Evolutionary conservation across 2,797 vertebrate species (phyloP), one percentile per base, ranked within the genome.

Genomic region (Tarsius wallacei): DNA sequence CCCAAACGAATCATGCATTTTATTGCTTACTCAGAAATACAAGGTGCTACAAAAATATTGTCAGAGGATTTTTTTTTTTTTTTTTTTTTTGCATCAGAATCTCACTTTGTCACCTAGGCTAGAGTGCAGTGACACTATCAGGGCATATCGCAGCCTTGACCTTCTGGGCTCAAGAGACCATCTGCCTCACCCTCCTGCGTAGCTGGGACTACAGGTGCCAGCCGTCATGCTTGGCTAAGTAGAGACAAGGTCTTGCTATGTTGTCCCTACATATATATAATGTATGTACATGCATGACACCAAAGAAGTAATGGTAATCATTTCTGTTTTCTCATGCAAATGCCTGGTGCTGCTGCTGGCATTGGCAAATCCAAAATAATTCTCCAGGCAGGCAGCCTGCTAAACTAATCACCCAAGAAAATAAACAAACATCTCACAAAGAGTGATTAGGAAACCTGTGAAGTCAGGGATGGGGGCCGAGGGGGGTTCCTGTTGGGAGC

Each of bases 341-440:
- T 93, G 81, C 64, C 89, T 89, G 51, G 31, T 73, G 31, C 55
- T 87, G 78, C 71, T 66, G 2, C 93, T 93, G 14, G 73, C 90
- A 28, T 87, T 74, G 98, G 77, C 59, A 93, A 96, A 95, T 33
- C 31, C n/a, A 97, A 97, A 87, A 83, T 91, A 77, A 70, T 66
- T 98, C 91, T 97, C 16, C 47, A 94, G 82, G 97, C 86, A 84
- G 82, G 78, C 77, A 93, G 89, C 90, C 84, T 96, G 36, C 88
- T 98, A 87, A 93, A 96, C 89, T 96, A 97, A 97, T 98, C 90
- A 95, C 74, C 33, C 31, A 15, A 94, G 97, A 82, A 95, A 97
- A 83, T 76, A 97, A 94, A 93, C 95, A 95, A 77, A 86, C 97
- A 97, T 96, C 89, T 96, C 89, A 97, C 95, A 85, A 47, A 36